Evolutionary conservation across 2,888 invertebrate species (phyloP).

Genomic region (Unio pictorum): DNA sequence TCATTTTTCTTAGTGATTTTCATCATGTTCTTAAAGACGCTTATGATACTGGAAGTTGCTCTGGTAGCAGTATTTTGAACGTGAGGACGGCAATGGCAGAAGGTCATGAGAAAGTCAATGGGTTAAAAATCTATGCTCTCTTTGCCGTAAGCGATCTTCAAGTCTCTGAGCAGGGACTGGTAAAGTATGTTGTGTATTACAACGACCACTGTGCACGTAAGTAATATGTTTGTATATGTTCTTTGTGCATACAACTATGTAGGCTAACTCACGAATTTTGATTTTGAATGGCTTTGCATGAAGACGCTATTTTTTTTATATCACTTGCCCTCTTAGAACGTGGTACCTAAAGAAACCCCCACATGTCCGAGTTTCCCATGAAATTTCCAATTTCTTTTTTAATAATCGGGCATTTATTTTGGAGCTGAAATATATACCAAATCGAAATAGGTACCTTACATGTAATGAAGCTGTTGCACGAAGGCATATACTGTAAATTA

Average conservation of each 20-base stretch:
- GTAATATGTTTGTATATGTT: neutral
- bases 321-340: neutral
- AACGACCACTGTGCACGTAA: conserved; percentile 45
- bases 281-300: too few species aligned
- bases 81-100: conserved; percentile 29
- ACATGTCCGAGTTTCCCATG: too few species aligned
- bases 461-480: too few species aligned
- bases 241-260: too few species aligned
- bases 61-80: conserved; percentile 13
- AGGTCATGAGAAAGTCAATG: conserved; percentile 31
- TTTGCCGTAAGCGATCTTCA: conserved; percentile 43
- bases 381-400: too few species aligned
- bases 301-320: neutral
- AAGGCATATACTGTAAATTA: too few species aligned
- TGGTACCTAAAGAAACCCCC: too few species aligned
- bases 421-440: too few species aligned
- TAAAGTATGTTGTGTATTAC: conserved; percentile 44
- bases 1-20: conserved; percentile 38
- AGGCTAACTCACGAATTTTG: too few species aligned
- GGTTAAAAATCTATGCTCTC: conserved; percentile 41
- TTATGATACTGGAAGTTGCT: conserved; percentile 19
- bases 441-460: too few species aligned
- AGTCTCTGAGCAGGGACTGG: conserved; percentile 35
- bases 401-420: too few species aligned
- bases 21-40: conserved; percentile 31